Evolutionary conservation across 1,140 invertebrate species (phyloP).

Genomic region (Polyergus mexicanus): DNA sequence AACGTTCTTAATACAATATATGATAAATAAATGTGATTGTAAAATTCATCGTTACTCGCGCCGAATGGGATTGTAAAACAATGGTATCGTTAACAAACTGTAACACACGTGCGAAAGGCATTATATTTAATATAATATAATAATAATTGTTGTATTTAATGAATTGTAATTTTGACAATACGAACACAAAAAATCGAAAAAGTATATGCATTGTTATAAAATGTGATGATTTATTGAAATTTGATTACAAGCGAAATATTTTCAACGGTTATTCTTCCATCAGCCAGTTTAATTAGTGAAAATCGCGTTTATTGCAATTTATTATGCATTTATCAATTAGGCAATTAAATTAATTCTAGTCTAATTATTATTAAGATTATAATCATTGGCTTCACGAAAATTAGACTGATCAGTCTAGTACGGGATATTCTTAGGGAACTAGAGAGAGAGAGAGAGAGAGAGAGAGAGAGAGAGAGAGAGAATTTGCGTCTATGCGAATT

Average conservation of each 20-base stretch:
- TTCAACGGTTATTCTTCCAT: slow-evolving; percentile 8
- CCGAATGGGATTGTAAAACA: not conserved
- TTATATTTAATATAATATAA: too few species aligned
- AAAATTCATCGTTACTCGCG: too few species aligned
- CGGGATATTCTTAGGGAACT: not conserved
- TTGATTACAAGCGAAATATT: not conserved
- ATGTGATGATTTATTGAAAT: slow-evolving; percentile 12
- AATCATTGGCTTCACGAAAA: slow-evolving; percentile 21
- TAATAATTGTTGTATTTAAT: slow-evolving; percentile 7
- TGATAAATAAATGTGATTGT: not conserved
- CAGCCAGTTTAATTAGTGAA: not conserved
- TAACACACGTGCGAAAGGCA: not conserved
- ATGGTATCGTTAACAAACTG: not conserved
- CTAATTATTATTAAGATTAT: slow-evolving; percentile 47
- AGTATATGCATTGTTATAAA: not conserved
- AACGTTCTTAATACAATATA: not conserved
- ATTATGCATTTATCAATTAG: slow-evolving; percentile 16
- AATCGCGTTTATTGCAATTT: not conserved
- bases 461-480: not conserved
- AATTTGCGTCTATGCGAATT: slow-evolving; percentile 48
- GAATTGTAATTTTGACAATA: slow-evolving; percentile 21
- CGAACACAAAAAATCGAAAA: not conserved
- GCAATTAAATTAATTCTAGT: not conserved
- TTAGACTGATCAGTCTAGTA: slow-evolving; percentile 43
- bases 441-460: too few species aligned